A percentile compares a stretch with the other conserved stretches of the same genome.
Conservation (phyloP, 1,140 invertebrate species). For the Tetramorium parvispinum region DNA sequence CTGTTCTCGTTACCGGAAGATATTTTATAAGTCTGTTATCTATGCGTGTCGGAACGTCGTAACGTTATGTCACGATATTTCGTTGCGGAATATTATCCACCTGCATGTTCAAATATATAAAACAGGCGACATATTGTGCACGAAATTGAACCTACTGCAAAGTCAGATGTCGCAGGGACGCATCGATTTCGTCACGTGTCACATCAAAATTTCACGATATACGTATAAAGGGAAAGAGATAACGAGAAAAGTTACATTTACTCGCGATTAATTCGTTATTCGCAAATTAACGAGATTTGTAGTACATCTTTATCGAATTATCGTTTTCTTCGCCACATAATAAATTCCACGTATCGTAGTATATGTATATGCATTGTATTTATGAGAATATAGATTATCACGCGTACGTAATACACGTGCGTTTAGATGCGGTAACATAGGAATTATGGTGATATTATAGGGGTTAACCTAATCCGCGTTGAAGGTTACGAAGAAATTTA, state of each 20-base stretch:
- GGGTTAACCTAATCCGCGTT: constrained; percentile 73
- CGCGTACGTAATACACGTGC: constrained; percentile 10
- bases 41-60: constrained; percentile 38
- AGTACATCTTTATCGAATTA: background rate
- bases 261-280: background rate
- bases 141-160: constrained; percentile 21
- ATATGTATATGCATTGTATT: constrained; percentile 37
- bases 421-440: constrained; percentile 69
- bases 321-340: background rate
- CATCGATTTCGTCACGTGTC: background rate
- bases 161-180: background rate
- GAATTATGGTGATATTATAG: constrained; percentile 73
- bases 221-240: background rate
- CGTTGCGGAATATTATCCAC: constrained; percentile 35
- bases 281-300: background rate
- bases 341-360: constrained; percentile 16
- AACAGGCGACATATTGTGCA: background rate
- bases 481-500: constrained; percentile 73
- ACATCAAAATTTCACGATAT: constrained; percentile 33
- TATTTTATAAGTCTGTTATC: constrained; percentile 59
- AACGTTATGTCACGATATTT: constrained; percentile 58
- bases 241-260: background rate
- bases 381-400: constrained; percentile 67
- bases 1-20: constrained; percentile 32
- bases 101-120: constrained; percentile 22